Percentiles rank a stretch among this genome's conserved stretches.
Evolutionary conservation across 2,113 vertebrate genomes (phyloP).

Genomic region (Oreotrochilus melanogaster): DNA sequence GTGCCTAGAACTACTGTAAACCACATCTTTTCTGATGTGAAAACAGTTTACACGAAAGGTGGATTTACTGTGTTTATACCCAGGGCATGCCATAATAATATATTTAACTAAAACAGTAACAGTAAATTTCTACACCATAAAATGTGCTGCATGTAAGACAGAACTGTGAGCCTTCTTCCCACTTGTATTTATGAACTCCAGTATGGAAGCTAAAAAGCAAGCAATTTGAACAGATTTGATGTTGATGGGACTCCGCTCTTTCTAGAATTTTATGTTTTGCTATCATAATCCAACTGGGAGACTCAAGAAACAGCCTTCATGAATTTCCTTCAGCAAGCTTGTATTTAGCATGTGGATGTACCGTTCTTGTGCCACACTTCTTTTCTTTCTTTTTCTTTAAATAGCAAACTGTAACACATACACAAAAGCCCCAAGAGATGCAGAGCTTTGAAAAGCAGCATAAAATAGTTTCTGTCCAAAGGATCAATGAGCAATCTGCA

Average conservation of each 20-base stretch:
- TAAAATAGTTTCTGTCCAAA: background rate
- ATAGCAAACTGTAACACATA: background rate
- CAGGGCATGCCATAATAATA: background rate
- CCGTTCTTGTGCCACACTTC: background rate
- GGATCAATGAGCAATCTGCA: background rate
- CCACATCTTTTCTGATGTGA: background rate
- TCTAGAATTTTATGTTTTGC: background rate
- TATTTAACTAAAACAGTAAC: background rate
- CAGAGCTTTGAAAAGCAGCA: background rate
- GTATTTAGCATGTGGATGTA: background rate
- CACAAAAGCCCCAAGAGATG: background rate
- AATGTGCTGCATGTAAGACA: background rate
- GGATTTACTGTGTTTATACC: background rate
- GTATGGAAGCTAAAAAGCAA: background rate
- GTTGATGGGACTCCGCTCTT: constrained; percentile 22
- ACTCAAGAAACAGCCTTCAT: constrained; percentile 3
- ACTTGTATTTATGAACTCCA: constrained; percentile 41
- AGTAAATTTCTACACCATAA: background rate
- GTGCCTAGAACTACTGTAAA: background rate
- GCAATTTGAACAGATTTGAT: constrained; percentile 48
- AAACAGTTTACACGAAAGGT: background rate
- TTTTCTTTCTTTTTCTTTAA: background rate
- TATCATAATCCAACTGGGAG: background rate
- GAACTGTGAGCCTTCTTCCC: background rate
- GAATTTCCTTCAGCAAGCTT: background rate